These are phyloP conservation scores for Meiosimyza platycephala DNA, from an alignment of 2,888 invertebrate species.

Conservation along the genomic window DNA sequence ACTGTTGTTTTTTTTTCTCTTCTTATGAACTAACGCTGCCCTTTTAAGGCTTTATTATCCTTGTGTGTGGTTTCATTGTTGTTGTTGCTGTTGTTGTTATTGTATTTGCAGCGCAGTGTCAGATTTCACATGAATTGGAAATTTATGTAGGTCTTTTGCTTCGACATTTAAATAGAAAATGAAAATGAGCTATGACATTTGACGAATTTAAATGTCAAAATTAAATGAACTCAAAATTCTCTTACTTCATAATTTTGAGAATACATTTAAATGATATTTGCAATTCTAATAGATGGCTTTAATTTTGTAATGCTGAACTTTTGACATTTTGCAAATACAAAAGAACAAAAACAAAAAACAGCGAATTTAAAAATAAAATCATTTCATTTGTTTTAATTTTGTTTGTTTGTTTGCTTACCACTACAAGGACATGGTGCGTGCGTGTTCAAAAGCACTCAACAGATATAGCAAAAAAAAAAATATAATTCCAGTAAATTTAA, in stretches of 20 bases:
- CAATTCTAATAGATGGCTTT: neutral
- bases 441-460: slow-evolving; percentile 4
- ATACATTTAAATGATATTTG: too few species aligned
- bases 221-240: neutral
- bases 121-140: slow-evolving; percentile 17
- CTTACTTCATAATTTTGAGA: too few species aligned
- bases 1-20: neutral
- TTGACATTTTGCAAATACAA: neutral
- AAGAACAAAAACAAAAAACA: too few species aligned
- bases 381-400: neutral
- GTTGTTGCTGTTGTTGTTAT: neutral
- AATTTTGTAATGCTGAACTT: neutral
- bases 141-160: neutral
- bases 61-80: slow-evolving; percentile 8
- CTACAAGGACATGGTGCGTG: slow-evolving; percentile 9
- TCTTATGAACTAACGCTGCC: neutral
- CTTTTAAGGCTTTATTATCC: slow-evolving; percentile 12
- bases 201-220: slow-evolving; percentile 4
- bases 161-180: slow-evolving; percentile 1
- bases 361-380: neutral
- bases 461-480: neutral
- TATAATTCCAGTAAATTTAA: neutral
- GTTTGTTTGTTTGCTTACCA: neutral
- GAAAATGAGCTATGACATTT: slow-evolving; percentile 7
- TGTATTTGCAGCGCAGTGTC: slow-evolving; percentile 8